Evolutionary conservation across 2,113 vertebrate species (phyloP), one percentile per base, ranked within the genome.

Genomic region (Solea senegalensis): DNA sequence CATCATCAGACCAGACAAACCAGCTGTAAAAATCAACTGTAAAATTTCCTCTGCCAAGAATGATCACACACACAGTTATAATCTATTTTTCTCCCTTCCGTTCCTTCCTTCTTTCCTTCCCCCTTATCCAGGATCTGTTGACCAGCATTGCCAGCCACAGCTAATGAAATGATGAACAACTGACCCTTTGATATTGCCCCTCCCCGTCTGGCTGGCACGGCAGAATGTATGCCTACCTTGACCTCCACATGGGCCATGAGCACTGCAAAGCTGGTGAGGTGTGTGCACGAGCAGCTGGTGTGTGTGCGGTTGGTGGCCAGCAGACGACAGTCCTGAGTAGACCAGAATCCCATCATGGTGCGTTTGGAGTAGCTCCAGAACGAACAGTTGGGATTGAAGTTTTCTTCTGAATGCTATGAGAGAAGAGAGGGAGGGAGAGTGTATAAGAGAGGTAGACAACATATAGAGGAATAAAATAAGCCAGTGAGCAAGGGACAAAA

Each of bases 291-390:
- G 81, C 98, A 99, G 0, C 93, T 96, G 56, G 97, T 99, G 86
- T 99, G 98, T 0, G 96, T 98, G 89, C 95, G 96, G 85, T 99
- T 99, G 49, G 96, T 98, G 41, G 91, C 94, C 80, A 98, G 89
- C 62, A 99, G 95, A 65, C 97, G 95, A 84, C 98, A 99, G 81
- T 97, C 98, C 91, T 99, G 97, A 2, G 96, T 98, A 62, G 98
- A 99, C 98, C 98, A 99, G 83, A 96, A 95, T 58, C 98, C 98
- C 8, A 92, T 97, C 97, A 99, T 97, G 49, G 97, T 98, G 75
- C 95, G 96, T 79, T 97, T 98, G 51, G 97, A 98, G 81, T 99
- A 99, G 90, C 96, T 99, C 98, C 98, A 99, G 92, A 98, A 99
- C 0, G 97, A 98, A 93, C 98, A 99, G 90, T 99, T 99, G 1